Evolutionary conservation across 1,140 invertebrate species (phyloP).

Genomic region (Nephila pilipes): DNA sequence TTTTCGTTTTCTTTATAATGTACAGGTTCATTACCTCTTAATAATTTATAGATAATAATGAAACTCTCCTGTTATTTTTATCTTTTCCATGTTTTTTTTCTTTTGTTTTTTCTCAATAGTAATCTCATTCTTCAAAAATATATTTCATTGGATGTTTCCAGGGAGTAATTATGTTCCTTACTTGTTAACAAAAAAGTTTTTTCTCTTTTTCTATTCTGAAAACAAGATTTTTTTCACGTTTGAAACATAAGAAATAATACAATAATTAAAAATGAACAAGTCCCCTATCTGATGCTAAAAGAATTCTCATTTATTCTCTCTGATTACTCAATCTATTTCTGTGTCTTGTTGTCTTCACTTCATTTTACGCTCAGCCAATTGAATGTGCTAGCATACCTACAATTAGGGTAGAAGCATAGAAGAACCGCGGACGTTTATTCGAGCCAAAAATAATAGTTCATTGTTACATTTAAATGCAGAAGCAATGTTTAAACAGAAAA

Average conservation of each 20-base stretch:
- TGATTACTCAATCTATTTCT: slow-evolving; percentile 48
- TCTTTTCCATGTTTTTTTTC: no score
- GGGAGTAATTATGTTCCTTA: background rate
- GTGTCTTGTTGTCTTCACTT: background rate
- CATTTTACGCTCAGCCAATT: background rate
- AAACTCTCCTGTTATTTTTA: no score
- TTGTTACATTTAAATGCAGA: background rate
- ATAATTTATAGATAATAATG: no score
- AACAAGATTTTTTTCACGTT: background rate
- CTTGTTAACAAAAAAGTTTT: background rate
- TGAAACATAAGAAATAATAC: background rate
- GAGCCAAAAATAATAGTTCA: background rate
- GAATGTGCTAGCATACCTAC: background rate
- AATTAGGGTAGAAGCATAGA: background rate
- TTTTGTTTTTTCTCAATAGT: no score
- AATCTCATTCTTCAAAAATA: no score
- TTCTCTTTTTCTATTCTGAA: background rate
- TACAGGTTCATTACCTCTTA: no score
- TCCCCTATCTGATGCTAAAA: background rate
- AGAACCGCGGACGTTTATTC: background rate
- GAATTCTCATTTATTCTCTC: slow-evolving; percentile 5
- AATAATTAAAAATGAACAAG: background rate
- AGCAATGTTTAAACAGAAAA: background rate
- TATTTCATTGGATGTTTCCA: no score
- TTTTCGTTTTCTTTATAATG: no score